Percentiles rank a stretch among this genome's conserved stretches.
Conservation (phyloP, 2,888 invertebrate species). For the Stenotaenia linearis region DNA sequence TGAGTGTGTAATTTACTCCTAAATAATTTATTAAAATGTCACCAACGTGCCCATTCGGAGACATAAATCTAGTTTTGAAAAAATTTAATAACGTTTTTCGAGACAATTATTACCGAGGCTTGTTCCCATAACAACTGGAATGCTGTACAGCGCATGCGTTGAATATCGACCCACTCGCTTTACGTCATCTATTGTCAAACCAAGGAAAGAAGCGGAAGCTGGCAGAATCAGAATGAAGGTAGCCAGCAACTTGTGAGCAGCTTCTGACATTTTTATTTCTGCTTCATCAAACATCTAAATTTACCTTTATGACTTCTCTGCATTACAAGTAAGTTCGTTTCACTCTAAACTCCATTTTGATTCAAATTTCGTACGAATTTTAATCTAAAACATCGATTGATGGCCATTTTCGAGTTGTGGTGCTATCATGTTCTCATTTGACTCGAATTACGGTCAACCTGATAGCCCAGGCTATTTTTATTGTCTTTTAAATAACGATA, state of each 20-base stretch:
- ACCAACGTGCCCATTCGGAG: background rate
- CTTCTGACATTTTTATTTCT: background rate
- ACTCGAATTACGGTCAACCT: no score
- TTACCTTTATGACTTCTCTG: background rate
- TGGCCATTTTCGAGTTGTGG: background rate
- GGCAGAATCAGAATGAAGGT: background rate
- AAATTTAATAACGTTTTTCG: background rate
- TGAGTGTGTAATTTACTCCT: background rate
- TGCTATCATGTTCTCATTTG: background rate
- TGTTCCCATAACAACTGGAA: background rate
- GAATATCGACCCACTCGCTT: background rate
- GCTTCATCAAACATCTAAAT: background rate
- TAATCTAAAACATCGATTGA: background rate
- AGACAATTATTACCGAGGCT: background rate
- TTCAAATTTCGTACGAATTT: background rate
- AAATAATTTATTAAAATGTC: background rate
- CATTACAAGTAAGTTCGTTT: background rate
- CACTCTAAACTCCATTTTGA: background rate
- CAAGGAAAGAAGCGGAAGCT: background rate
- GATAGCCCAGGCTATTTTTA: background rate
- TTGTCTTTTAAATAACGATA: background rate
- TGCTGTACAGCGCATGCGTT: background rate
- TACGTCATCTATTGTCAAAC: background rate
- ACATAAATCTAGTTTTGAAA: background rate
- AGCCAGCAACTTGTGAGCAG: constrained; percentile 12